phyloP scores from a whole-genome alignment of 2,113 vertebrate species.

The Brachyhypopomus occidentalis region DNA sequence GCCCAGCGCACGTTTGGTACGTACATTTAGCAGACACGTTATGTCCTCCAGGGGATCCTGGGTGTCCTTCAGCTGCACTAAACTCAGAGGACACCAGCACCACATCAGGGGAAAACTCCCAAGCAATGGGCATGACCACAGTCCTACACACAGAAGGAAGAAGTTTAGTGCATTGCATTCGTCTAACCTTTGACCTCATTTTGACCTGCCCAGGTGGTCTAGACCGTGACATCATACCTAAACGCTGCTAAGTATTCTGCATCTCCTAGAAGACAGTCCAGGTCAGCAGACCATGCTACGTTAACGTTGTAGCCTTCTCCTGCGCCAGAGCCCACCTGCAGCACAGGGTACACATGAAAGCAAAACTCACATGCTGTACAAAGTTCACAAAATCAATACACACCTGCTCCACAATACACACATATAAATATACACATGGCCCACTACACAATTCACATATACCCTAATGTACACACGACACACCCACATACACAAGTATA shows the following conservation, averaged over 20 bases:
- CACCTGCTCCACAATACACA: too few relatives aligned
- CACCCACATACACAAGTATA: too few relatives aligned
- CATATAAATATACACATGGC: too few relatives aligned
- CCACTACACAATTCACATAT: too few relatives aligned
- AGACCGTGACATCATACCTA: constrained; percentile 73
- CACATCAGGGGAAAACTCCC: constrained; percentile 88
- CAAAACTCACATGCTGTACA: background rate
- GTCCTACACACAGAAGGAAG: constrained; percentile 70
- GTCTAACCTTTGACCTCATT: background rate
- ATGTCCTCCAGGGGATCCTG: constrained; percentile 83
- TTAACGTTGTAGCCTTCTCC: constrained; percentile 93
- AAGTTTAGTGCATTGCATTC: background rate
- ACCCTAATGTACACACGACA: too few relatives aligned
- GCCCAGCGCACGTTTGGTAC: background rate
- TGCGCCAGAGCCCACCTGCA: constrained; percentile 87
- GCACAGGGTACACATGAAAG: constrained; percentile 18
- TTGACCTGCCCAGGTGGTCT: background rate
- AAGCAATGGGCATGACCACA: constrained; percentile 92
- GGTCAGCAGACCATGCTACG: constrained; percentile 86
- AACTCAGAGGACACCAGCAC: constrained; percentile 93
- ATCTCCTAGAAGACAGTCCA: constrained; percentile 90
- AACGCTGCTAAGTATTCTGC: constrained; percentile 94
- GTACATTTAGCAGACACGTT: constrained; percentile 93
- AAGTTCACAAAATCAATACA: too few relatives aligned
- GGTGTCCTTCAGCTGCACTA: constrained; percentile 87